A percentile compares a stretch with the other conserved stretches of the same genome.
These are phyloP conservation scores for Solen grandis DNA, from an alignment of 1,140 invertebrate genomes.

Conservation along the genomic window DNA sequence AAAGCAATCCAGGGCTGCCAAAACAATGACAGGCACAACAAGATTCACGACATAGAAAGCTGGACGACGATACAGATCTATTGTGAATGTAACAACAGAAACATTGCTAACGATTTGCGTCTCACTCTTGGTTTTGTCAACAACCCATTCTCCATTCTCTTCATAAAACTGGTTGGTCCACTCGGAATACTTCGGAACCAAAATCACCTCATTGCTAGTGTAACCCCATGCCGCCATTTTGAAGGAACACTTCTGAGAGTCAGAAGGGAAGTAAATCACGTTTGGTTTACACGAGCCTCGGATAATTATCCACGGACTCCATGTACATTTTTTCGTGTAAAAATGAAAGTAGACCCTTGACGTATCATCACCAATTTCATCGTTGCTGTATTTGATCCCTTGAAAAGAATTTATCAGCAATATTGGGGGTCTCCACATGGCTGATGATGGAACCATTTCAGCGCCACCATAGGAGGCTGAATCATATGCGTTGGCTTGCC, in stretches of 20 bases:
- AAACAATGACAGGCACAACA: slow-evolving; percentile 19
- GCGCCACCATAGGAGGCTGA: background rate
- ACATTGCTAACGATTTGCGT: background rate
- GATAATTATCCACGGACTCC: slow-evolving; percentile 32
- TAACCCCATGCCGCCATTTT: slow-evolving; percentile 41
- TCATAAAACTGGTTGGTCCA: slow-evolving; percentile 31
- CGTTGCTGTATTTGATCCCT: too few species aligned
- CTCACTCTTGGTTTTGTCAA: slow-evolving; percentile 5
- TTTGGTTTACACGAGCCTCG: slow-evolving; percentile 20
- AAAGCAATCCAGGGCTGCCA: slow-evolving; percentile 29
- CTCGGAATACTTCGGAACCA: slow-evolving; percentile 8
- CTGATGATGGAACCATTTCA: background rate
- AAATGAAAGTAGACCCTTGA: slow-evolving; percentile 26
- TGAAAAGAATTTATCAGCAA: slow-evolving; percentile 42
- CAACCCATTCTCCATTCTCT: slow-evolving; percentile 46
- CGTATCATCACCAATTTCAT: slow-evolving; percentile 28
- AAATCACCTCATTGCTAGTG: slow-evolving; percentile 1
- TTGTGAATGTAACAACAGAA: slow-evolving; percentile 18
- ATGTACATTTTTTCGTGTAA: slow-evolving; percentile 6
- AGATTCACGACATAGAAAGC: slow-evolving; percentile 45
- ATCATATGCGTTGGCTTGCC: slow-evolving; percentile 4
- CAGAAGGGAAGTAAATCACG: slow-evolving; percentile 39
- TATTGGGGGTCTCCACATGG: slow-evolving; percentile 41
- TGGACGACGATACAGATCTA: slow-evolving; percentile 10
- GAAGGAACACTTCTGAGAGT: slow-evolving; percentile 31